These are phyloP conservation scores for Caerostris extrusa DNA, from an alignment of 1,140 invertebrate genomes.

Conservation along the genomic window DNA sequence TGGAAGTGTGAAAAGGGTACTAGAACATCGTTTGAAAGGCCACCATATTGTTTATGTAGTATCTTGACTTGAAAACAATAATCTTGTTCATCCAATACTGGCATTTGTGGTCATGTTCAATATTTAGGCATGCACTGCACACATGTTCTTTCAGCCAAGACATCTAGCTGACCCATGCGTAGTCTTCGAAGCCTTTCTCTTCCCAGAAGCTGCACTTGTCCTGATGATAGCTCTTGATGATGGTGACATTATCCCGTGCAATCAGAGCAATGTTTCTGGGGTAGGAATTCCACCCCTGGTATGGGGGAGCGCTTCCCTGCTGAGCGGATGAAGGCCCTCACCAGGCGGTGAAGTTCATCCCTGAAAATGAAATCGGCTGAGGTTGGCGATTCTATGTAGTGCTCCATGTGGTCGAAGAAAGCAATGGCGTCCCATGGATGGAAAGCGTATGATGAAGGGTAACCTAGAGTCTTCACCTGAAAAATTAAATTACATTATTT, in stretches of 20 bases:
- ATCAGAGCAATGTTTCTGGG: slow-evolving; percentile 63
- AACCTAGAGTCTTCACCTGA: slow-evolving; percentile 76
- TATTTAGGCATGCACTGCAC: not conserved
- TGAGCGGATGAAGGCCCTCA: slow-evolving; percentile 73
- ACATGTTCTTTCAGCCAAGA: too few relatives aligned
- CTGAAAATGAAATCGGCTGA: slow-evolving; percentile 67
- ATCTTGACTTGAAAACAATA: too few relatives aligned
- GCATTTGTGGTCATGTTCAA: not conserved
- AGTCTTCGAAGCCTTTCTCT: slow-evolving; percentile 74
- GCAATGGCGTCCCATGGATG: slow-evolving; percentile 78
- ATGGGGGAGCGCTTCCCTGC: not conserved
- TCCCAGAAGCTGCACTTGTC: slow-evolving; percentile 75
- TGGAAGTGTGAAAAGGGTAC: too few relatives aligned
- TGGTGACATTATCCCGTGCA: slow-evolving; percentile 62
- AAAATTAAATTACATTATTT: not conserved
- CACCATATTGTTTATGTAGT: too few relatives aligned
- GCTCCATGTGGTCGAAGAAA: slow-evolving; percentile 78
- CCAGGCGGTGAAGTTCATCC: slow-evolving; percentile 74
- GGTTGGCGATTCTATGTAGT: slow-evolving; percentile 76
- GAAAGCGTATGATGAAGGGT: slow-evolving; percentile 77
- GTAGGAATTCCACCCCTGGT: slow-evolving; percentile 51
- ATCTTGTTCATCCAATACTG: not conserved
- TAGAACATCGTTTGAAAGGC: too few relatives aligned
- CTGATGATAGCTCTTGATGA: slow-evolving; percentile 54
- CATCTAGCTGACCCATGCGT: slow-evolving; percentile 77